Percentiles rank a stretch among this genome's conserved stretches.
These are phyloP conservation scores for Nibea albiflora DNA, from an alignment of 2,113 vertebrate species.

Conservation along the genomic window DNA sequence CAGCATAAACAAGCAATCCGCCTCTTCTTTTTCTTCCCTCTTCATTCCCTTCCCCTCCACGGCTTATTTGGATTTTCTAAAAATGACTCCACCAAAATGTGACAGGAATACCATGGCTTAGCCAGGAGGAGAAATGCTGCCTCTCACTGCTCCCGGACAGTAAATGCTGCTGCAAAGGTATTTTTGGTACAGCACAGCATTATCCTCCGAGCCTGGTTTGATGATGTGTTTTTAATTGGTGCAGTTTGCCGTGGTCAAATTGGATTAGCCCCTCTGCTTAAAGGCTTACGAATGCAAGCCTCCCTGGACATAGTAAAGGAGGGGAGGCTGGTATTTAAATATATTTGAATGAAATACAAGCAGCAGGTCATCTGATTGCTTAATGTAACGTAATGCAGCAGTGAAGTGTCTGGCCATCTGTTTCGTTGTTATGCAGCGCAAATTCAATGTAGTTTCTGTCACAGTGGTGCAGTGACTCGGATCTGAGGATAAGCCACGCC, in stretches of 20 bases:
- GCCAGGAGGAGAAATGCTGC: constrained; percentile 54
- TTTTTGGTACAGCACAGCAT: constrained; percentile 69
- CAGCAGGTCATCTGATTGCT: constrained; percentile 44
- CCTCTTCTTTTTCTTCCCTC: constrained; percentile 42
- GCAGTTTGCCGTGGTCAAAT: constrained; percentile 67
- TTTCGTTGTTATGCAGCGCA: constrained; percentile 49
- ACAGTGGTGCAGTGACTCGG: constrained; percentile 59
- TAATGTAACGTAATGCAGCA: constrained; percentile 53
- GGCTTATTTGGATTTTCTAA: constrained; percentile 55
- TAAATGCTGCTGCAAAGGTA: constrained; percentile 69
- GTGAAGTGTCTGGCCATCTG: constrained; percentile 41
- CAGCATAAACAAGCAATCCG: constrained; percentile 57
- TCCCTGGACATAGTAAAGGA: not conserved
- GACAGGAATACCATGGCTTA: constrained; percentile 50
- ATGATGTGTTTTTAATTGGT: constrained; percentile 72
- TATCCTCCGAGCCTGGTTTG: constrained; percentile 49
- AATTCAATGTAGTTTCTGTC: constrained; percentile 44
- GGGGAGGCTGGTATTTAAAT: constrained; percentile 9
- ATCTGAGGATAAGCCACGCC: constrained; percentile 43
- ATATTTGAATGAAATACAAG: constrained; percentile 33
- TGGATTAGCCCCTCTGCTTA: constrained; percentile 62
- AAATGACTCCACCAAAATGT: constrained; percentile 65
- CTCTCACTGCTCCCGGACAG: constrained; percentile 51
- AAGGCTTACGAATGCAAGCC: constrained; percentile 45
- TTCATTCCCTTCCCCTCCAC: constrained; percentile 32